phyloP scores from a whole-genome alignment of 2,888 invertebrate species.

The Rotaria socialis region DNA sequence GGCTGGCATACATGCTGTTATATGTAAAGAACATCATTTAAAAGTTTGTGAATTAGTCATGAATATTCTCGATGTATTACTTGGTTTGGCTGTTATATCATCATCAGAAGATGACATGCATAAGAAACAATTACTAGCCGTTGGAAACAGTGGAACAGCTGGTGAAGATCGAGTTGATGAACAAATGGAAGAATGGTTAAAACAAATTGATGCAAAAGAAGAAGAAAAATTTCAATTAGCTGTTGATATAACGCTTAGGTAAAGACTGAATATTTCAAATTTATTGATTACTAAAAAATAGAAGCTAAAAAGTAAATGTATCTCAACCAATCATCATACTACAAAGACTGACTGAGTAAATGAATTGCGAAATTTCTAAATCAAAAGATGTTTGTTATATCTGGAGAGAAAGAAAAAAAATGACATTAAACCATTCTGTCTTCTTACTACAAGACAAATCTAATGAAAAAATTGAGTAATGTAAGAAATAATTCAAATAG shows the following conservation, averaged over 20 bases:
- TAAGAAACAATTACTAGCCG: conserved; percentile 8
- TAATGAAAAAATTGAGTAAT: too few species aligned
- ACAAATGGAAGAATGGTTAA: conserved; percentile 28
- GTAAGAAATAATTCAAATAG: too few species aligned
- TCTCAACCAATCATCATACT: too few species aligned
- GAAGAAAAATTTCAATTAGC: conserved; percentile 43
- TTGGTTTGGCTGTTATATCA: conserved; percentile 42
- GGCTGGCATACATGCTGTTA: conserved; percentile 43
- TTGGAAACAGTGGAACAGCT: neutral
- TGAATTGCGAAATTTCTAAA: too few species aligned
- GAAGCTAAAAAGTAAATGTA: too few species aligned
- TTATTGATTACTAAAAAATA: too few species aligned
- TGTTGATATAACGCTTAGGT: conserved; percentile 39
- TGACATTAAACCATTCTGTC: too few species aligned
- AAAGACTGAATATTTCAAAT: neutral
- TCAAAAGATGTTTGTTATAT: too few species aligned
- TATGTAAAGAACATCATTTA: conserved; percentile 44
- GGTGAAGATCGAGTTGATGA: neutral
- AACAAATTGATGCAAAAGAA: conserved; percentile 41
- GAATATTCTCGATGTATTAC: conserved; percentile 44
- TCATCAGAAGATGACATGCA: conserved; percentile 28
- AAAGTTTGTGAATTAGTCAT: conserved; percentile 44
- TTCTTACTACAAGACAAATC: too few species aligned
- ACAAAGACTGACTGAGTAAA: too few species aligned
- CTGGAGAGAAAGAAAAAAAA: too few species aligned